Evolutionary conservation across 2,888 invertebrate species (phyloP).

Genomic region (Helleia helle): DNA sequence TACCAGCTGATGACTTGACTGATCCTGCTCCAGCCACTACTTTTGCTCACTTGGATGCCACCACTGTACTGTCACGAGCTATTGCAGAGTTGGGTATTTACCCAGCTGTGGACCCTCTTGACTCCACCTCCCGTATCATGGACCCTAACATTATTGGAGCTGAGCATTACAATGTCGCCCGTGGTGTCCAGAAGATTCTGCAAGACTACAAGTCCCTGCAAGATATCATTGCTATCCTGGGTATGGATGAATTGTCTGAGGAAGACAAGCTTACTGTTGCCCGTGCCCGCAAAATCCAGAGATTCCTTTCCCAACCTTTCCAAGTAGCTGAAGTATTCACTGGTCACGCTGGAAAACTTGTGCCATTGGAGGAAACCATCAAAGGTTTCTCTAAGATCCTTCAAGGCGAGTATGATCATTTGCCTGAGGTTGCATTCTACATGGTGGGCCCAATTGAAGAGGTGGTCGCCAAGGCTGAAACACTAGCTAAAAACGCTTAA

Average conservation of each 20-base stretch:
- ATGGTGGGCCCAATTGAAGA: slow-evolving; percentile 86
- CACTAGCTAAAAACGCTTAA: slow-evolving; percentile 72
- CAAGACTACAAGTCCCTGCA: slow-evolving; percentile 84
- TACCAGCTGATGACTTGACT: slow-evolving; percentile 96
- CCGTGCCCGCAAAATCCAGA: slow-evolving; percentile 94
- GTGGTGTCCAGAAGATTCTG: slow-evolving; percentile 93
- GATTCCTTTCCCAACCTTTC: slow-evolving; percentile 96
- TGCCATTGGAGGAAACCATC: slow-evolving; percentile 89
- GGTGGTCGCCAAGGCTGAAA: slow-evolving; percentile 81
- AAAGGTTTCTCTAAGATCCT: slow-evolving; percentile 91
- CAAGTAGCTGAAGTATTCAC: slow-evolving; percentile 95
- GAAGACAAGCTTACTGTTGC: slow-evolving; percentile 95
- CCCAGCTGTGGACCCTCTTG: slow-evolving; percentile 95
- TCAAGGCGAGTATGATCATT: slow-evolving; percentile 88
- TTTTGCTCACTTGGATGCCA: slow-evolving; percentile 96
- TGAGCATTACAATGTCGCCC: slow-evolving; percentile 92
- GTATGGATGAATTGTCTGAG: slow-evolving; percentile 89
- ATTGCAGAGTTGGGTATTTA: slow-evolving; percentile 96
- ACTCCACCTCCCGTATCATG: slow-evolving; percentile 95
- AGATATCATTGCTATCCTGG: slow-evolving; percentile 95
- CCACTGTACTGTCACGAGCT: slow-evolving; percentile 93
- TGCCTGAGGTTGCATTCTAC: slow-evolving; percentile 89
- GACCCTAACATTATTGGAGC: slow-evolving; percentile 93
- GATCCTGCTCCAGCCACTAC: slow-evolving; percentile 97
- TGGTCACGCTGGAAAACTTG: slow-evolving; percentile 92